phyloP scores from a whole-genome alignment of 2,888 invertebrate species.

The Cataglyphis cursor region DNA sequence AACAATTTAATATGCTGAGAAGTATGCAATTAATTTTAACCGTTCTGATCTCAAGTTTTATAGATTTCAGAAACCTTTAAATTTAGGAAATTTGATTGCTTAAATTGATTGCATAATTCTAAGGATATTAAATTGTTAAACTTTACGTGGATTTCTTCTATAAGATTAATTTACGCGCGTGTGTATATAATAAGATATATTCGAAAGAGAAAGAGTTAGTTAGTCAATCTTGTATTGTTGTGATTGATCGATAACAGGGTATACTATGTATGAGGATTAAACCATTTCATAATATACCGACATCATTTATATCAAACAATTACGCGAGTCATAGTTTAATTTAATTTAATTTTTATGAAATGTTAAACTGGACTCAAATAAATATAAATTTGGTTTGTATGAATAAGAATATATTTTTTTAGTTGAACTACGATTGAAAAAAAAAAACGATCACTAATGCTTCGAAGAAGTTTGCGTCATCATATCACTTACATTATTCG shows the following conservation, averaged over 20 bases:
- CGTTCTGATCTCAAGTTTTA: neutral
- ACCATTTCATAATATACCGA: neutral
- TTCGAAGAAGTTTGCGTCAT: constrained; percentile 36
- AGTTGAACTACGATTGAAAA: neutral
- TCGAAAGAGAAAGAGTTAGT: neutral
- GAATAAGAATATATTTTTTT: constrained; percentile 8
- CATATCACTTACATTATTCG: neutral
- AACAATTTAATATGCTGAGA: neutral
- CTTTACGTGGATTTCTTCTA: neutral
- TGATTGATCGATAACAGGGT: constrained; percentile 13
- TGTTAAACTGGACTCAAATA: neutral
- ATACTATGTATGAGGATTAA: neutral
- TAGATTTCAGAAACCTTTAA: neutral
- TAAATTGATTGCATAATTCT: neutral
- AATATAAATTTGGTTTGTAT: neutral
- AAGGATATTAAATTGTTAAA: neutral
- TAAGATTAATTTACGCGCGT: constrained; percentile 6
- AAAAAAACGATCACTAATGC: neutral
- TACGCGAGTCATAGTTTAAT: neutral
- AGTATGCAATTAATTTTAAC: too few relatives aligned
- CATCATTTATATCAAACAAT: constrained; percentile 5
- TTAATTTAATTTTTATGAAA: constrained; percentile 27
- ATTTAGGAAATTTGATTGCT: neutral
- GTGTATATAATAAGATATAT: neutral
- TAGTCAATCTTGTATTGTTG: constrained; percentile 3